These are phyloP conservation scores for Apodemus speciosus DNA, from an alignment of 2,113 vertebrate genomes.

Conservation along the genomic window DNA sequence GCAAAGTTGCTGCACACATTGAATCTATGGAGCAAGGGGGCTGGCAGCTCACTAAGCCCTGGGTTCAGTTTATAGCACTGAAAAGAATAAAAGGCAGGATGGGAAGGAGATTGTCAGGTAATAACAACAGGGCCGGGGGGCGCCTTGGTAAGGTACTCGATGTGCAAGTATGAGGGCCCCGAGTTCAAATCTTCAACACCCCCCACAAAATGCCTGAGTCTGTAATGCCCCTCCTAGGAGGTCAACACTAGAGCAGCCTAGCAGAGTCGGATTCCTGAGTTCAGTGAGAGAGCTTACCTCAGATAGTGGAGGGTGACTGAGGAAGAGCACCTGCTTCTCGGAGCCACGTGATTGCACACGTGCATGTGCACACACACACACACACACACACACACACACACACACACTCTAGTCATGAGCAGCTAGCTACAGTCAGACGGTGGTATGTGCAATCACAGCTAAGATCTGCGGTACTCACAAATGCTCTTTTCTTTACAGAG, in stretches of 20 bases:
- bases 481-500: conserved; percentile 84
- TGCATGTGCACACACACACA: background rate
- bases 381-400: background rate
- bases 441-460: background rate
- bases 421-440: background rate
- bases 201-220: background rate
- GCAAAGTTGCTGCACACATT: background rate
- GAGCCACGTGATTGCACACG: background rate
- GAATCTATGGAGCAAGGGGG: background rate
- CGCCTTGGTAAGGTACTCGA: background rate
- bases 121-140: background rate
- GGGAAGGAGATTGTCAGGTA: background rate
- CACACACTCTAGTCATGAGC: background rate
- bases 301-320: background rate
- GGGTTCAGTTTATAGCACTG: background rate
- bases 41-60: background rate
- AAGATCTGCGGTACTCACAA: background rate
- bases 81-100: background rate
- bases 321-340: background rate
- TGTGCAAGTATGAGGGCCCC: background rate
- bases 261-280: background rate
- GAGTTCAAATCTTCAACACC: background rate
- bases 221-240: background rate
- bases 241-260: too few relatives aligned
- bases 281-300: background rate